phyloP scores from a whole-genome alignment of 2,888 invertebrate species.

The Idaea dimidiata region DNA sequence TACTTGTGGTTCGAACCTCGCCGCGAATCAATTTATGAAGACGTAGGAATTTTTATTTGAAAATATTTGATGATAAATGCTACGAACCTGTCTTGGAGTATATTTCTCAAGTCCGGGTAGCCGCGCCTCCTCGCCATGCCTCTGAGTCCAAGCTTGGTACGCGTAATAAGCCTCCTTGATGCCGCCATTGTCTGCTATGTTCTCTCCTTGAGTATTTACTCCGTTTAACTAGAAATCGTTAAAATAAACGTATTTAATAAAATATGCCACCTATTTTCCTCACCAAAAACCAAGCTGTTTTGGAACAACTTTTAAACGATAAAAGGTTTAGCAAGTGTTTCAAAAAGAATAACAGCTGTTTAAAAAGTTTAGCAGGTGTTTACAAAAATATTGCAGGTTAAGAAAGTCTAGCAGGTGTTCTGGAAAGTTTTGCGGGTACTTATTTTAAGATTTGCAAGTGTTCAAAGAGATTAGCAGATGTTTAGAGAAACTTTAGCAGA shows the following conservation, averaged over 20 bases:
- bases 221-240: conserved; percentile 88
- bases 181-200: conserved; percentile 97
- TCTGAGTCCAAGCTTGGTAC: conserved; percentile 86
- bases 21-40: too few relatives aligned
- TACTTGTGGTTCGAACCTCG: too few relatives aligned
- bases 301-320: too few relatives aligned
- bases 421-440: too few relatives aligned
- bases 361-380: background rate
- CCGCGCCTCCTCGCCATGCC: conserved; percentile 83
- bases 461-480: too few relatives aligned
- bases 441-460: too few relatives aligned
- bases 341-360: background rate
- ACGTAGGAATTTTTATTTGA: too few relatives aligned
- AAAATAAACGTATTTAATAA: background rate
- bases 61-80: too few relatives aligned
- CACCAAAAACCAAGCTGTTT: background rate
- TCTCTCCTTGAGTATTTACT: conserved; percentile 95
- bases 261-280: background rate
- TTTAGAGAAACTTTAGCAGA: too few relatives aligned
- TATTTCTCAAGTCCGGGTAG: conserved; percentile 87
- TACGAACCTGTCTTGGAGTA: conserved; percentile 81
- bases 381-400: too few relatives aligned
- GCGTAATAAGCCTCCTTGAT: conserved; percentile 94
- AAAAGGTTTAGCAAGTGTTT: background rate
- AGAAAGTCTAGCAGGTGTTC: background rate